Base-by-base conservation (phyloP, 2,888 invertebrate genomes). In the Tuta absoluta region DNA sequence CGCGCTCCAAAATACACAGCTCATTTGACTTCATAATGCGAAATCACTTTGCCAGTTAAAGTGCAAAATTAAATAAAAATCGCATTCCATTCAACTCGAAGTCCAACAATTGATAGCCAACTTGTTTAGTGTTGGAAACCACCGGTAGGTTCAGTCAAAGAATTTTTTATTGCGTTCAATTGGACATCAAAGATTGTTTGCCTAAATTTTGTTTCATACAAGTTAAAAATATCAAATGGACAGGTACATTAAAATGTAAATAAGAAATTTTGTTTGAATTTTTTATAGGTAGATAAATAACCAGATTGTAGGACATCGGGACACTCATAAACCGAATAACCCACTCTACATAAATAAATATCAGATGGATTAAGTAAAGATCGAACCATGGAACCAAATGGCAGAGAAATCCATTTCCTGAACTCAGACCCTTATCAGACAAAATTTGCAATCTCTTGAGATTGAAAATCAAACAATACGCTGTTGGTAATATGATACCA, bases 401-500 rank as follows among this genome's bases (percentile, higher is more conserved):
- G 77, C 78, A 80, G 75, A 80, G 83, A 81, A 81, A 79, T 84
- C 77, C 74, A 78, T 82, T 80, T 81, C 75, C 73, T 23, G 23
- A 11, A 23, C 51, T 70, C 73, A 77, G 75, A 71, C 87, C 84
- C 87, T 89, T 88, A 88, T 79, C 73, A 78, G 69, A 78, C 79
- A 74, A 82, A 85, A 83, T 83, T 81, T 83, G 76, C 82, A 78
- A 84, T 87, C 84, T 83, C 83, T 64, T 70, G 82, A 86, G 85
- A 87, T 87, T 85, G 82, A 84, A 87, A 87, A 88, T 86, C 88
- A 89, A 89, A 90, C 88, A 88, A 85, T 84, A 79, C 75, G 75
- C 82, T 77, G 80, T 74, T 80, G 23, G 87, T 83, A 88, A 89
- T 84, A 81, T 86, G 84, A 88, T 87, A 87, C 84, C 77, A 78